A percentile compares a stretch with the other conserved stretches of the same genome.
Evolutionary conservation across 2,888 invertebrate species (phyloP).

Genomic region (Linyphia triangularis): DNA sequence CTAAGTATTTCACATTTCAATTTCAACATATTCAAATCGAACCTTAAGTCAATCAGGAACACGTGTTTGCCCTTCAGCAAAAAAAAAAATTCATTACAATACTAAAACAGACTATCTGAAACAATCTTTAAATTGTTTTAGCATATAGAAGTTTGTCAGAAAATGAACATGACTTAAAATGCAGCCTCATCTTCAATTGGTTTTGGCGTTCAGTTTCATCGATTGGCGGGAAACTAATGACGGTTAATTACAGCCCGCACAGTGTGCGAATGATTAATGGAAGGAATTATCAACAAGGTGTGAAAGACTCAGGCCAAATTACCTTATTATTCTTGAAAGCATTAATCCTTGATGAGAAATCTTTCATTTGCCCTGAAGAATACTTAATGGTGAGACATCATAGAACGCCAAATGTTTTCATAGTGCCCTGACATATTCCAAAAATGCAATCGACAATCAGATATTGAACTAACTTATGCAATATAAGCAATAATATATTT

Average conservation of each 20-base stretch:
- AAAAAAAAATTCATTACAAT: too few relatives aligned
- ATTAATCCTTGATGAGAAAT: conserved; percentile 29
- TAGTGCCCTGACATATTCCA: too few relatives aligned
- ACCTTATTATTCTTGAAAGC: conserved; percentile 34
- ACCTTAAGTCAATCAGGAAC: too few relatives aligned
- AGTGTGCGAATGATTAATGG: conserved; percentile 43
- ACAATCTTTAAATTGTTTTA: too few relatives aligned
- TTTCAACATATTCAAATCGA: too few relatives aligned
- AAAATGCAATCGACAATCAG: too few relatives aligned
- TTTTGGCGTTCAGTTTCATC: neutral
- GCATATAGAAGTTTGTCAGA: too few relatives aligned
- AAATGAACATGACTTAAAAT: neutral
- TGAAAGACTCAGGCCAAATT: conserved; percentile 4
- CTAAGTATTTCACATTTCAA: too few relatives aligned
- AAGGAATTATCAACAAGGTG: conserved; percentile 40
- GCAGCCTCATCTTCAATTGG: neutral
- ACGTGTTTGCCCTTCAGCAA: too few relatives aligned
- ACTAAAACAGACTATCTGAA: too few relatives aligned
- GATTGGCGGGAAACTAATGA: conserved; percentile 33
- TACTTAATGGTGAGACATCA: neutral
- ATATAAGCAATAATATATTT: too few relatives aligned
- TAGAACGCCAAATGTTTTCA: neutral
- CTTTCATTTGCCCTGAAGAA: neutral
- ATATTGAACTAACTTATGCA: too few relatives aligned
- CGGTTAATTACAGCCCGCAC: conserved; percentile 28